Conservation (phyloP, 1,140 invertebrate species). For the Nasonia giraulti region DNA sequence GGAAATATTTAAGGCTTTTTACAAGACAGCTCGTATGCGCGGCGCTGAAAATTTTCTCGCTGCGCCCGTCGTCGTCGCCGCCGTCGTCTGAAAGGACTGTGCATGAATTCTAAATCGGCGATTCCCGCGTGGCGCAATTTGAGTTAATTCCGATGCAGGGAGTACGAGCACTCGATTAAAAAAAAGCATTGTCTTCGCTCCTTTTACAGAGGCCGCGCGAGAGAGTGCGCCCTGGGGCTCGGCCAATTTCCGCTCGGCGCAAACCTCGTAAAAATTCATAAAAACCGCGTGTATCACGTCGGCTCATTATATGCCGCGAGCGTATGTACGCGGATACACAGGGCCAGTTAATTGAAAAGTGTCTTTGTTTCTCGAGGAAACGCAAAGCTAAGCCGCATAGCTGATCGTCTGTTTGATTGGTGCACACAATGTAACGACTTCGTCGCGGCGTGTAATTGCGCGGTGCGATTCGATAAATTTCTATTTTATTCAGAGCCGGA, state of each 20-base stretch:
- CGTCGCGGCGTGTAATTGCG: conserved; percentile 1
- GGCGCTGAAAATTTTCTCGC: background rate
- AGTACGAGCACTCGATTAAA: conserved; percentile 58
- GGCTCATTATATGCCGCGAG: background rate
- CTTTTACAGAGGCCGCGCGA: conserved; percentile 52
- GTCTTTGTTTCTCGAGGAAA: background rate
- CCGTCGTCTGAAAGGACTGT: background rate
- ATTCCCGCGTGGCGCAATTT: conserved; percentile 69
- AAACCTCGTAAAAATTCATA: conserved; percentile 47
- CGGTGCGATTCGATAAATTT: background rate
- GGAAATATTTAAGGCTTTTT: conserved; percentile 39
- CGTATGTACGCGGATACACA: background rate
- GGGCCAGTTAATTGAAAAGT: background rate
- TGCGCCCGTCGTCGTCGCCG: too few species aligned
- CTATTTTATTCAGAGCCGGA: background rate
- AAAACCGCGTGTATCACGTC: background rate
- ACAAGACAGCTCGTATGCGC: background rate
- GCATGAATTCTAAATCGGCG: conserved; percentile 36
- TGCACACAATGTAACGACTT: conserved; percentile 23
- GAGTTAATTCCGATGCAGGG: conserved; percentile 72
- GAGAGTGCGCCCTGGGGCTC: conserved; percentile 44
- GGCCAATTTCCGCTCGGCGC: conserved; percentile 28
- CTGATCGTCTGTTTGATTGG: background rate
- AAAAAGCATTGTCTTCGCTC: conserved; percentile 67
- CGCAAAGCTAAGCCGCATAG: background rate